phyloP scores from a whole-genome alignment of 2,888 invertebrate genomes.

The Eutolmus rufibarbis region DNA sequence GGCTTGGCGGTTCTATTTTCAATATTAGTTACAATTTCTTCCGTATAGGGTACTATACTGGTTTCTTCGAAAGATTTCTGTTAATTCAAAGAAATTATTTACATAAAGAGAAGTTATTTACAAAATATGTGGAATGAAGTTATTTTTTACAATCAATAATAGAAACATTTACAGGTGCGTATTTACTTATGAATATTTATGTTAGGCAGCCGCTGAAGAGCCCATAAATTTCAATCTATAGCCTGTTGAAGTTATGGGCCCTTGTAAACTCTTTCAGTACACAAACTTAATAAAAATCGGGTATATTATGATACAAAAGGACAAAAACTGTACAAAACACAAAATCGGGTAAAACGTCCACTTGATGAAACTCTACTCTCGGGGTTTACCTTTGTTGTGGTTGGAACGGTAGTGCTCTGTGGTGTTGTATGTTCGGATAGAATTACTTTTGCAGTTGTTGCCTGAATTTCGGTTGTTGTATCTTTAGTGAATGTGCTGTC shows the following conservation, averaged over 20 bases:
- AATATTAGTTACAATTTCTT: slow-evolving; percentile 32
- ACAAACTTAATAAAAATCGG: not conserved
- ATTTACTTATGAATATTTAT: not conserved
- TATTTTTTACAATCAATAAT: not conserved
- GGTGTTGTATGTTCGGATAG: slow-evolving; percentile 49
- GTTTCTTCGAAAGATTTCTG: slow-evolving; percentile 38
- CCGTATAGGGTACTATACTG: slow-evolving; percentile 28
- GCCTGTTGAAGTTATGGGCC: not conserved
- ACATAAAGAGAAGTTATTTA: not conserved
- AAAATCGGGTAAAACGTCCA: not conserved
- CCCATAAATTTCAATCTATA: not conserved
- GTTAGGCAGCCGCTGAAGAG: not conserved
- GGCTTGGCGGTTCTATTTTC: slow-evolving; percentile 22
- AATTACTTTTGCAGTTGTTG: slow-evolving; percentile 48
- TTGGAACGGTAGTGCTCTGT: slow-evolving; percentile 48
- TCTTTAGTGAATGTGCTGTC: slow-evolving; percentile 37
- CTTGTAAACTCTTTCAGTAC: not conserved
- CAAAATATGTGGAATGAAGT: not conserved
- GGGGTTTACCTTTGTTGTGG: slow-evolving; percentile 49
- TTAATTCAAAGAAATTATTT: slow-evolving; percentile 40
- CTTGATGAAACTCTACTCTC: not conserved
- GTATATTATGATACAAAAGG: not conserved
- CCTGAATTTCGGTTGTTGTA: slow-evolving; percentile 28
- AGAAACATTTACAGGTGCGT: not conserved
- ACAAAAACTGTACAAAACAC: not conserved